Base-by-base conservation (phyloP, 2,113 vertebrate species). In the Agapornis roseicollis region DNA sequence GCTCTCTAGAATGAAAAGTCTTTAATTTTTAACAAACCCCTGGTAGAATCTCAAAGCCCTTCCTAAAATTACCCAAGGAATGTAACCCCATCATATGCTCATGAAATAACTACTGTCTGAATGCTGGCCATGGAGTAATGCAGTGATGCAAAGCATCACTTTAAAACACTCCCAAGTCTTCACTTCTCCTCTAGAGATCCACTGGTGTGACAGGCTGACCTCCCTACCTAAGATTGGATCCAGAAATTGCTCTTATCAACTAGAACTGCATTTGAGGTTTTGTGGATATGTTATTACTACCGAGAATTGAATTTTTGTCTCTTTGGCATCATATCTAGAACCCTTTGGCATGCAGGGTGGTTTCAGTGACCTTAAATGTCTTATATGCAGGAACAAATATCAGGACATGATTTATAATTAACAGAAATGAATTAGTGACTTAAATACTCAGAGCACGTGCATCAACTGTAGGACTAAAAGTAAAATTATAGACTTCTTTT, bases 221-320 rank as follows among this genome's bases (percentile, higher is more conserved):
- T 96, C 95, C 94, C 85, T 96, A 91, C 96, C 97, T 95, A 82
- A 95, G 91, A 98, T 95, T 98, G 97, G 83, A 88, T 98, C 96
- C 79, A 96, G 33, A 96, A 96, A 94, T 86, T 89, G 95, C 96
- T 97, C 93, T 91, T 97, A 93, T 96, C 92, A 97, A 88, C 88
- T 71, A 91, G 78, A 94, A 68, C 80, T 49, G 81, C 71, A 70
- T 76, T 66, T 91, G 94, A 90, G 94, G 82, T 88, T 94, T 94
- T 44, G 42, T 89, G 96, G 89, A 65, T 94, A 95, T 80, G 69
- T 84, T 91, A 84, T 93, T 96, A 41, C 91, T 64, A 50, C 44
- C 3, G 87, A 89, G 80, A 58, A 46, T 31, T 97, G 97, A 96
- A 97, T 94, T 95, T 86, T 18, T 29, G 66, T 80, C 93, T 97